phyloP scores from a whole-genome alignment of 2,113 vertebrate species.

The Cheilinus undulatus region DNA sequence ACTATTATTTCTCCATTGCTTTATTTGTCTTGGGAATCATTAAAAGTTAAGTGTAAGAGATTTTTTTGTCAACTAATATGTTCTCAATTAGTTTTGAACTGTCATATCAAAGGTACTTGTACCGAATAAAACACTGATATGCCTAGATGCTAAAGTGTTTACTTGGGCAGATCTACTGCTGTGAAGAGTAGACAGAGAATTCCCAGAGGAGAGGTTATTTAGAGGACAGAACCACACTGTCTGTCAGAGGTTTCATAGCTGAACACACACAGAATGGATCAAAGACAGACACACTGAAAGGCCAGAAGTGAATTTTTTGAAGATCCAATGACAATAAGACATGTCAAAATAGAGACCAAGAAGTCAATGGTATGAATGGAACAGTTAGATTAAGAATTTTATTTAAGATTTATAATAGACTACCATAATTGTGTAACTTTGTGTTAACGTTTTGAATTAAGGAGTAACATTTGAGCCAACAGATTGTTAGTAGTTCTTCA shows the following conservation, averaged over 20 bases:
- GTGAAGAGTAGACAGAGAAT: slow-evolving; percentile 34
- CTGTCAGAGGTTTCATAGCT: slow-evolving; percentile 45
- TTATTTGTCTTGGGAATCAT: background rate
- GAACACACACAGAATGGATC: slow-evolving; percentile 26
- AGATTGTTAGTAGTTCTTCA: no score
- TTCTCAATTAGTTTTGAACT: background rate
- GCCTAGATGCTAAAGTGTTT: slow-evolving; percentile 14
- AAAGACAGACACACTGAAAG: slow-evolving; percentile 21
- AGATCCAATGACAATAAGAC: background rate
- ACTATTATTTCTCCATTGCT: slow-evolving; percentile 15
- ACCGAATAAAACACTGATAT: slow-evolving; percentile 6
- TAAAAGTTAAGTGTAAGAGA: background rate
- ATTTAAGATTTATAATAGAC: background rate
- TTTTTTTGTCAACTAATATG: background rate
- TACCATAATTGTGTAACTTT: background rate
- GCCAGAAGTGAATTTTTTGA: slow-evolving; percentile 28
- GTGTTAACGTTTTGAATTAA: no score
- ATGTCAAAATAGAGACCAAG: slow-evolving; percentile 16
- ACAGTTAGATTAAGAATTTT: background rate
- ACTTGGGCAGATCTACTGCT: slow-evolving; percentile 37
- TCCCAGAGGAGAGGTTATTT: slow-evolving; percentile 63
- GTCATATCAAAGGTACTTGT: slow-evolving; percentile 5
- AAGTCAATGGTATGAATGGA: background rate
- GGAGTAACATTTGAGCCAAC: no score
- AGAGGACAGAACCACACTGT: slow-evolving; percentile 51